Conservation (phyloP, 2,797 vertebrate species). For the Enteromius anoplus region DNA sequence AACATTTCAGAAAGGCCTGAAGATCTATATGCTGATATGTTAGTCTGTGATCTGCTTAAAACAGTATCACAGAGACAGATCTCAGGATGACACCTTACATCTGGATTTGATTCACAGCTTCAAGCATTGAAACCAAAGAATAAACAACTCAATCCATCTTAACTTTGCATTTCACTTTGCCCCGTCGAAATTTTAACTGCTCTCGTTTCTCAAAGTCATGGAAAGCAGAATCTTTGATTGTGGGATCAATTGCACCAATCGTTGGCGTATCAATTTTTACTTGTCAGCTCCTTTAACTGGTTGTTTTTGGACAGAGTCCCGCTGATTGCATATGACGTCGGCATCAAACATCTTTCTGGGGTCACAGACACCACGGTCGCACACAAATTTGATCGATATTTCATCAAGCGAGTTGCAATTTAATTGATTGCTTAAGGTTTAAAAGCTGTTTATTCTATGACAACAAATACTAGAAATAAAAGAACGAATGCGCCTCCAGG, state of each 20-base stretch:
- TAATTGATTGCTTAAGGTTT: conserved; percentile 26
- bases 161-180: conserved; percentile 16
- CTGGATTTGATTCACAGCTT: conserved; percentile 14
- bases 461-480: neutral
- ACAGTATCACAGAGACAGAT: neutral
- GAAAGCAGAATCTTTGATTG: conserved; percentile 34
- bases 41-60: neutral
- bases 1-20: neutral
- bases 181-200: conserved; percentile 19
- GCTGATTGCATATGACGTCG: neutral
- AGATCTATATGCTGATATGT: neutral
- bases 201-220: conserved; percentile 49
- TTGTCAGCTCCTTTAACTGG: conserved; percentile 33
- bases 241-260: conserved; percentile 43
- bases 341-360: conserved; percentile 24
- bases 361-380: conserved; percentile 14
- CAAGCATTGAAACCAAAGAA: neutral
- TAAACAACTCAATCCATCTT: conserved; percentile 37
- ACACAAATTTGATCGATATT: conserved; percentile 31
- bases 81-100: neutral
- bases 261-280: conserved; percentile 28
- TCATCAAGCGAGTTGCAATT: conserved; percentile 15
- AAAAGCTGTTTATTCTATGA: neutral
- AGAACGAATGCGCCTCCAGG: neutral
- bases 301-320: conserved; percentile 5